These are phyloP conservation scores for Chamaea fasciata DNA, from an alignment of 2,113 vertebrate genomes.

Conservation along the genomic window DNA sequence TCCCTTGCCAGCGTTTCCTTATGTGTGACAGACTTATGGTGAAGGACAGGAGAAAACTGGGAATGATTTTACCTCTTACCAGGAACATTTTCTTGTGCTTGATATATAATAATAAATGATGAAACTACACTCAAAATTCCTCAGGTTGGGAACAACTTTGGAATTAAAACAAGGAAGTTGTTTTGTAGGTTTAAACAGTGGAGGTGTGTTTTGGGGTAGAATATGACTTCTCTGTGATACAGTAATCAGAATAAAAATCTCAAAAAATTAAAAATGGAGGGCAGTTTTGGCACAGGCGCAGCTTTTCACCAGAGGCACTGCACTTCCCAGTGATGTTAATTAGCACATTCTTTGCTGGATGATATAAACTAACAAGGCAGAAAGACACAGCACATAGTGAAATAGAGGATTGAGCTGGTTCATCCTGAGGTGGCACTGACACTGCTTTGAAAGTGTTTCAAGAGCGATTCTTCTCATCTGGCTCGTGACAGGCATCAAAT, in stretches of 20 bases:
- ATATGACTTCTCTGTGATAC: background rate
- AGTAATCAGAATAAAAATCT: background rate
- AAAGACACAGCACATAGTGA: background rate
- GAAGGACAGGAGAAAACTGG: background rate
- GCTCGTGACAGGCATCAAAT: background rate
- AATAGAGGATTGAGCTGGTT: background rate
- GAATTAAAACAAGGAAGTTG: background rate
- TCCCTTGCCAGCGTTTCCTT: background rate
- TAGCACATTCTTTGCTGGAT: rapidly evolving
- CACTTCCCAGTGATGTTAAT: background rate
- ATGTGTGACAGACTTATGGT: background rate
- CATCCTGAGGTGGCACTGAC: background rate
- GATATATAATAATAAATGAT: background rate
- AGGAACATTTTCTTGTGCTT: background rate
- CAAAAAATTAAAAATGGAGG: background rate
- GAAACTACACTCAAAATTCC: background rate
- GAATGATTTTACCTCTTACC: background rate
- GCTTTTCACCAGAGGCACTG: background rate
- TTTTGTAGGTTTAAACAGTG: background rate
- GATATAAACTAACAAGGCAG: background rate
- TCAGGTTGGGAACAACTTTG: background rate
- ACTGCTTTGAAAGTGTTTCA: background rate
- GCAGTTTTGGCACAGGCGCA: background rate
- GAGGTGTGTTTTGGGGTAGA: background rate
- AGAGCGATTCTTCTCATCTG: background rate